Conservation (phyloP, 2,888 invertebrate genomes). For the Malthinus seriepunctatus region DNA sequence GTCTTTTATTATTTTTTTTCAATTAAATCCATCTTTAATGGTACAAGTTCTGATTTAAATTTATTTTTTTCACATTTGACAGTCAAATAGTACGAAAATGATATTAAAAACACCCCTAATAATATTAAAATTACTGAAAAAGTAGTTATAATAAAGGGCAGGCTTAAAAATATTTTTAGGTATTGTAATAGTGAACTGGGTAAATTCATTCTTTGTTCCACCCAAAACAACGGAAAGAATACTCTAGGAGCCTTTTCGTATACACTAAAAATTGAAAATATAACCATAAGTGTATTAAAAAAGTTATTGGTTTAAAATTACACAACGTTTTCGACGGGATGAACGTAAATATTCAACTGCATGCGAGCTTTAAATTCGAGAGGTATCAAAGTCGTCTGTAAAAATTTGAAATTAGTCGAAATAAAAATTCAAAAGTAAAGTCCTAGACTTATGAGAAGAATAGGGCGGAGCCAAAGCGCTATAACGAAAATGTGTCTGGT, state of each 20-base stretch:
- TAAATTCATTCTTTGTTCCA: slow-evolving; percentile 68
- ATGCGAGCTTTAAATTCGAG: slow-evolving; percentile 77
- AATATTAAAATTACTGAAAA: neutral
- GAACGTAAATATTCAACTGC: slow-evolving; percentile 76
- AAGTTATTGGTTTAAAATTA: slow-evolving; percentile 53
- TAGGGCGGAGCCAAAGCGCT: too few relatives aligned
- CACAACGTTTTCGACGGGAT: slow-evolving; percentile 65
- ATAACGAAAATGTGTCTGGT: too few relatives aligned
- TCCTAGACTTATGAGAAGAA: too few relatives aligned
- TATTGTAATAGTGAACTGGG: slow-evolving; percentile 50
- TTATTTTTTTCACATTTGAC: too few relatives aligned
- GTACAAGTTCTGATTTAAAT: too few relatives aligned
- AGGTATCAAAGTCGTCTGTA: slow-evolving; percentile 72
- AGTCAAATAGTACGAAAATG: neutral
- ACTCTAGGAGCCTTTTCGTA: slow-evolving; percentile 67
- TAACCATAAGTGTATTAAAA: slow-evolving; percentile 41
- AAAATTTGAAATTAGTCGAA: slow-evolving; percentile 4
- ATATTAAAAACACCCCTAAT: neutral
- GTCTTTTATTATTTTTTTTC: too few relatives aligned
- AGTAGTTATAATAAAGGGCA: neutral
- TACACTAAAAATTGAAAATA: slow-evolving; percentile 58
- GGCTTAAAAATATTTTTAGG: neutral
- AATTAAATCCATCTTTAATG: too few relatives aligned
- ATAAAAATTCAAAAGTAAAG: neutral
- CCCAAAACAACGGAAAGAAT: slow-evolving; percentile 78